Base-by-base conservation (phyloP, 1,140 invertebrate genomes). In the Venturia canescens region DNA sequence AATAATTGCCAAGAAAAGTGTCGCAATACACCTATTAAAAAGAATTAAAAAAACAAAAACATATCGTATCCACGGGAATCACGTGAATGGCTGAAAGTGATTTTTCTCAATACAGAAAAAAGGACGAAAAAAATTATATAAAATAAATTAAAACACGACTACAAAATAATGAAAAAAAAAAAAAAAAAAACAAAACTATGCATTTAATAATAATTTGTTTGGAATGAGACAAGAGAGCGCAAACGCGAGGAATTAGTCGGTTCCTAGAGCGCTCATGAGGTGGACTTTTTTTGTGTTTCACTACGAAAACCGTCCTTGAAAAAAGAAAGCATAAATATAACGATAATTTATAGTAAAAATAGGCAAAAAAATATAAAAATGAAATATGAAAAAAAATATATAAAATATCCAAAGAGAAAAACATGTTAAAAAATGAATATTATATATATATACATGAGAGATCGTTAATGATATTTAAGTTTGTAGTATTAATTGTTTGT, bases 401-500 rank as follows among this genome's bases (percentile, higher is more conserved):
- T 23, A 57, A 57, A 57, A 57, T n/a, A 57, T n/a, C 18, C 11
- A 66, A 3, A 18, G 15, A 23, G 27, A 27, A 63, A 26, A 66
- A 66, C 27, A 66, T 66, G 60, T 66, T 66, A 66, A 66, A 66
- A 66, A 66, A 66, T 9, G 13, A 66, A 66, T 23, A 66, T 23
- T 26, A 66, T 66, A 66, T 26, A 63, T 66, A 66, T 66, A 66
- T 13, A 27, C 23, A 66, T 66, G 23, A 26, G 23, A 66, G 13
- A 26, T 66, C 60, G 60, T 66, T 66, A 27, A 26, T 26, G 23
- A 66, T 66, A 66, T 66, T 66, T 66, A 27, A 66, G 21, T 66
- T 23, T 66, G 60, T 66, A 66, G 60, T 66, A 66, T 66, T 66
- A 66, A 66, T 66, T 66, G 60, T 66, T 66, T 66, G 60, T 66